Evolutionary conservation across 2,113 vertebrate species (phyloP).

Genomic region (Gyps fulvus): DNA sequence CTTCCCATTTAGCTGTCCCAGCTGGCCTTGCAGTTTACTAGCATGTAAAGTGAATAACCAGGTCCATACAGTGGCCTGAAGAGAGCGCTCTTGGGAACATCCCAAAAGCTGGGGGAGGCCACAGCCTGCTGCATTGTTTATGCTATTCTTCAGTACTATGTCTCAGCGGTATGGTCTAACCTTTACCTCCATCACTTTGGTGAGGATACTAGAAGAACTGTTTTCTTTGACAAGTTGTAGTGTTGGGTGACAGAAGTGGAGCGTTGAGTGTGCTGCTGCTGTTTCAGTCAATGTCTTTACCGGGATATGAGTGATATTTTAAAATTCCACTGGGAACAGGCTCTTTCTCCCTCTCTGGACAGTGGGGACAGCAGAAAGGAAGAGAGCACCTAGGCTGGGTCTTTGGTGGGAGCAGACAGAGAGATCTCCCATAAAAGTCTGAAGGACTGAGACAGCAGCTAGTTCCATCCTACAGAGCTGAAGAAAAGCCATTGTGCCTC

Average conservation of each 20-base stretch:
- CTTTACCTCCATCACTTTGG: neutral
- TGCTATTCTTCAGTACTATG: neutral
- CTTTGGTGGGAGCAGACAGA: neutral
- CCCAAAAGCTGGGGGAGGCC: neutral
- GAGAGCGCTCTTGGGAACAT: neutral
- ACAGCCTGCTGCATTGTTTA: neutral
- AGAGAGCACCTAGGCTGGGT: neutral
- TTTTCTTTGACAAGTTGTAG: neutral
- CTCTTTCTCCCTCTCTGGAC: neutral
- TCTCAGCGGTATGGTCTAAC: neutral
- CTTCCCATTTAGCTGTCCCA: neutral
- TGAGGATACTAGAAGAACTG: neutral
- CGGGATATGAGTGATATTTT: neutral
- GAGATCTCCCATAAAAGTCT: neutral
- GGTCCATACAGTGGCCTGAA: neutral
- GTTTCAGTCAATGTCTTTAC: neutral
- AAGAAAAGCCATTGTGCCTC: neutral
- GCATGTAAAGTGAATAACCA: neutral
- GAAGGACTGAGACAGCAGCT: neutral
- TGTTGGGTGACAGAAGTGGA: neutral
- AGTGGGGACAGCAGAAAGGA: neutral
- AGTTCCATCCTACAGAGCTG: neutral
- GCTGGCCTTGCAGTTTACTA: neutral
- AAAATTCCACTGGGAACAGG: neutral
- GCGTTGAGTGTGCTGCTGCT: neutral